A percentile compares a stretch with the other conserved stretches of the same genome.
Conservation (phyloP, 1,140 invertebrate species). For the Drosophila miranda region DNA sequence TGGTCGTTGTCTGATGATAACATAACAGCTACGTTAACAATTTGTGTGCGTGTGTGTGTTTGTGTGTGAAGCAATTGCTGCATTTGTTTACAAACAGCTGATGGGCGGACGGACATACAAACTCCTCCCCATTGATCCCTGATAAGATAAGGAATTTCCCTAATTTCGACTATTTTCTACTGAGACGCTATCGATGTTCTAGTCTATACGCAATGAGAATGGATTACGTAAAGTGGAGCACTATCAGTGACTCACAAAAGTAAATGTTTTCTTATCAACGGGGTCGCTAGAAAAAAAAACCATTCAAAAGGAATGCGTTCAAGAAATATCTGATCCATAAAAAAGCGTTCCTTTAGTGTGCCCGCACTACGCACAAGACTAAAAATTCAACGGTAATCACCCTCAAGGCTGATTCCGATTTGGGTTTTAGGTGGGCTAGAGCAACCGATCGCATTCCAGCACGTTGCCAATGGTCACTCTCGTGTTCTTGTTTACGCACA, state of each 20-base stretch:
- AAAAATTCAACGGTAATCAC: too few species aligned
- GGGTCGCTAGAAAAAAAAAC: slow-evolving; percentile 6
- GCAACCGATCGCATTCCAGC: too few species aligned
- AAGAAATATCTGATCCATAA: too few species aligned
- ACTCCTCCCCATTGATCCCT: slow-evolving; percentile 5
- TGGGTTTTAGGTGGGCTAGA: too few species aligned
- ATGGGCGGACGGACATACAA: slow-evolving; percentile 11
- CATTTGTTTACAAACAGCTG: slow-evolving; percentile 76
- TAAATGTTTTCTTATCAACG: slow-evolving; percentile 29
- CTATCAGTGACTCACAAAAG: slow-evolving; percentile 23
- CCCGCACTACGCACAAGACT: too few species aligned
- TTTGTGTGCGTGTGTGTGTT: slow-evolving; percentile 5
- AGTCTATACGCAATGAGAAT: not conserved
- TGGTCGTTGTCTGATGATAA: slow-evolving; percentile 48
- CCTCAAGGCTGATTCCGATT: too few species aligned
- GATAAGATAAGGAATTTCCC: slow-evolving; percentile 26
- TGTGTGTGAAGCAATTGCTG: slow-evolving; percentile 27
- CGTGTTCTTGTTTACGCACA: too few species aligned
- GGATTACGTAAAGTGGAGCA: not conserved
- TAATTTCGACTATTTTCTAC: too few species aligned
- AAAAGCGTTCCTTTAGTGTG: too few species aligned
- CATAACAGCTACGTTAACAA: slow-evolving; percentile 11
- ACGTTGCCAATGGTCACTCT: too few species aligned
- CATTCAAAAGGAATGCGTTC: slow-evolving; percentile 11
- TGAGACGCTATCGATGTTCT: not conserved